A percentile compares a stretch with the other conserved stretches of the same genome.
These are phyloP conservation scores for Prochilodus magdalenae DNA, from an alignment of 2,113 vertebrate species.

Conservation along the genomic window DNA sequence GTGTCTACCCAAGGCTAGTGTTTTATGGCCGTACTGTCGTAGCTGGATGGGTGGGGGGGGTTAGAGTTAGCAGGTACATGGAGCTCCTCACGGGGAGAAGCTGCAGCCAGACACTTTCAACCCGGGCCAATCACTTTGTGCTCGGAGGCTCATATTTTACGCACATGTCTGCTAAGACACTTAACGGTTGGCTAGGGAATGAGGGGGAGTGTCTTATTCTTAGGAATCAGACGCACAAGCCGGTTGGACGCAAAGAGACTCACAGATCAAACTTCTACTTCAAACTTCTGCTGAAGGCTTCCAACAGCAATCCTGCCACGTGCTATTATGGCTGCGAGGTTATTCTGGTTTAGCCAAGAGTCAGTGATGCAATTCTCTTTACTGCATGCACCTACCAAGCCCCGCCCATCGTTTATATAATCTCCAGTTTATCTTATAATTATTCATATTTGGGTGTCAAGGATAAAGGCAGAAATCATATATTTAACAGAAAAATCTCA, in stretches of 20 bases:
- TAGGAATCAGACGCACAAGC: neutral
- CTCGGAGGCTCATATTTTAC: slow-evolving; percentile 52
- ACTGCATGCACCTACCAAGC: no score
- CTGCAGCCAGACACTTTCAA: slow-evolving; percentile 10
- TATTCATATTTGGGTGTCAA: no score
- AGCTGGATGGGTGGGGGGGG: slow-evolving; percentile 18
- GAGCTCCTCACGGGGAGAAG: slow-evolving; percentile 39
- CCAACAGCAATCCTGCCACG: neutral
- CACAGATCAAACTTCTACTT: neutral
- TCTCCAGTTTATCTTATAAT: no score
- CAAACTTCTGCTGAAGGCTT: neutral
- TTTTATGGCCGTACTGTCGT: slow-evolving; percentile 43
- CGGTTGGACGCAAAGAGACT: neutral
- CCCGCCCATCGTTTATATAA: no score
- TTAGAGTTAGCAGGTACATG: slow-evolving; percentile 19
- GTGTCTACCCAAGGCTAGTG: slow-evolving; percentile 29
- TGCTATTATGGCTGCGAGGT: neutral
- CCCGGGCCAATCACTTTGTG: slow-evolving; percentile 31
- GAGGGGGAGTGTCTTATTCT: neutral
- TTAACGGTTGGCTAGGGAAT: neutral
- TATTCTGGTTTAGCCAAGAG: no score
- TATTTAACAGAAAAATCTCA: no score
- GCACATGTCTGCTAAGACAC: slow-evolving; percentile 16
- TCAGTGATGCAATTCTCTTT: no score
- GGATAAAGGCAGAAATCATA: no score